These are phyloP conservation scores for Bos indicus DNA, from an alignment of 2,113 vertebrate species.

Conservation along the genomic window DNA sequence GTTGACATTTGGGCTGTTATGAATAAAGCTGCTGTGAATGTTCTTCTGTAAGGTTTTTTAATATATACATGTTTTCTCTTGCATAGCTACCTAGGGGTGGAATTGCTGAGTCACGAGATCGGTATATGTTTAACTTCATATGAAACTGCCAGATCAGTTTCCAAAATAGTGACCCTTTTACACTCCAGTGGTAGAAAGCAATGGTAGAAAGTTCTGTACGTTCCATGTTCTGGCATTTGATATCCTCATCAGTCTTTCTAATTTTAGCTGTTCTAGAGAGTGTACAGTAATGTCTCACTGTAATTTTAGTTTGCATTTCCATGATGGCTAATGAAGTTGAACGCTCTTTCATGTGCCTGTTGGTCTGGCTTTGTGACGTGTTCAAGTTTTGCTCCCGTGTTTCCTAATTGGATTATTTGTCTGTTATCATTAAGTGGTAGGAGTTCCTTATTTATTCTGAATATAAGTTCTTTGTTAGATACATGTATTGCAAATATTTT, in stretches of 20 bases:
- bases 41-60: neutral
- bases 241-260: neutral
- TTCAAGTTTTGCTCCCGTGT: neutral
- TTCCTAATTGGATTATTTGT: neutral
- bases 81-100: neutral
- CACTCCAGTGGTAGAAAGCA: neutral
- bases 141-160: neutral
- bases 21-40: neutral
- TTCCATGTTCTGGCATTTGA: neutral
- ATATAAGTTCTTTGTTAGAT: neutral
- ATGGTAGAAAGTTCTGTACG: neutral
- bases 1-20: neutral
- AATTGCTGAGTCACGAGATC: neutral
- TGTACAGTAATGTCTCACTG: neutral
- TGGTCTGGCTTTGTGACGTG: neutral
- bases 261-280: neutral
- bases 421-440: neutral
- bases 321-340: neutral
- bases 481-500: neutral
- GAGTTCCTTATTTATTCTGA: neutral
- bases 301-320: neutral
- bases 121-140: neutral
- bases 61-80: neutral
- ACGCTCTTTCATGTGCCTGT: neutral
- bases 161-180: neutral